Evolutionary conservation across 2,113 vertebrate species (phyloP), one percentile per base, ranked within the genome.

Genomic region (Turdus rufiventris): DNA sequence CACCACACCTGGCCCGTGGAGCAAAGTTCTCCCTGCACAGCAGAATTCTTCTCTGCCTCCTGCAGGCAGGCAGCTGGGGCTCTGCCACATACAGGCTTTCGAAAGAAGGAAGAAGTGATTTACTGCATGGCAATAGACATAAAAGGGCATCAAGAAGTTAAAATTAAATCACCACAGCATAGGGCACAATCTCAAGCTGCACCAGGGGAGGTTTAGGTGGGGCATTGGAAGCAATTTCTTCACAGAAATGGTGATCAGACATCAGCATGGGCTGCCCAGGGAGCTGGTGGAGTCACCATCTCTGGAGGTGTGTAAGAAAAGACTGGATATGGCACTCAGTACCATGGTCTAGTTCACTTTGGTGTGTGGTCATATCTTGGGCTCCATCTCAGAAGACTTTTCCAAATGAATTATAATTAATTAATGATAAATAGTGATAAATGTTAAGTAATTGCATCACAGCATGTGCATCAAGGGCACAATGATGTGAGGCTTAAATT

Each of bases 291-390:
- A 21, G 48, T 28, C 85, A 26, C 31, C 15, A 8, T 40, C 14
- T 29, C 42, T 34, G 42, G 25, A 57, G 34, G 12, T 11, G 29
- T 5, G 25, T 18, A 13, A 18, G 34, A 1, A 42, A 72, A 57
- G 51, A 1, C 24, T 66, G 71, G 14, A 48, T 31, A 34, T 42
- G 34, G 21, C 42, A 42, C 25, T 50, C 26, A 40, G 29, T 10
- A 1, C 29, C 56, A 62, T 0, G 0, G 18, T 16, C 23, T 31
- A 3, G 24, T 2, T 71, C 6, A 42, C 34, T 18, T 42, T 31
- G 54, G 6, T n/a, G 38, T 45, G 48, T 31, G 50, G 7, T 48
- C 40, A 54, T 0, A 70, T n/a, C 3, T 0, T 62, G n/a, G 28
- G 23, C n/a, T 10, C 2, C 0, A 4, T 5, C 36, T 80, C 67